Conservation (phyloP, 2,113 vertebrate genomes). For the Amphiprion percula region DNA sequence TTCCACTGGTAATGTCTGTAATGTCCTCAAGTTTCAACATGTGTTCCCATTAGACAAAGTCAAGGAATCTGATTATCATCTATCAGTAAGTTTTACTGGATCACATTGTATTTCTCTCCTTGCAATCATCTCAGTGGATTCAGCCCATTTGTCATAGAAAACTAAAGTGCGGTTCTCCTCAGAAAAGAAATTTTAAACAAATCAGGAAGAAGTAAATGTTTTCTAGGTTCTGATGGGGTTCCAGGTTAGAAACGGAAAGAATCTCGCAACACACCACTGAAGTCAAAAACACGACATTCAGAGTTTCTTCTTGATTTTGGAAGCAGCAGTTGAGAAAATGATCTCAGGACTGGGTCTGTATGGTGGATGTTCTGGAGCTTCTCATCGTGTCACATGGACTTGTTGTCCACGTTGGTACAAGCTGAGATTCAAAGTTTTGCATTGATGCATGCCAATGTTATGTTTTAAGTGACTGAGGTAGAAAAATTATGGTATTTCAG, state of each 20-base stretch:
- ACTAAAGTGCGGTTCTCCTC: slow-evolving; percentile 6
- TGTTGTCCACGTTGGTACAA: neutral
- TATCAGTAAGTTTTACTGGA: neutral
- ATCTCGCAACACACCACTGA: too few species aligned
- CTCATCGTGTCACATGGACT: too few species aligned
- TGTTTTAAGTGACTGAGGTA: too few species aligned
- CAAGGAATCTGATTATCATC: neutral
- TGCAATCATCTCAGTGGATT: neutral
- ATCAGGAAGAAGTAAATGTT: neutral
- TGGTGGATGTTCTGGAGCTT: too few species aligned
- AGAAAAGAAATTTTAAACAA: slow-evolving; percentile 17
- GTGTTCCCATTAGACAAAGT: neutral
- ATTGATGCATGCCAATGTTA: too few species aligned
- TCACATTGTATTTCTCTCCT: neutral
- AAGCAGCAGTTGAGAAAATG: too few species aligned
- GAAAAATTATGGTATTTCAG: too few species aligned
- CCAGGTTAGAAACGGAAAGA: neutral
- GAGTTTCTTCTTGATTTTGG: too few species aligned
- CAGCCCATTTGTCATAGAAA: neutral
- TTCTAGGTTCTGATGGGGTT: neutral
- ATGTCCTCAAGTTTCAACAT: neutral
- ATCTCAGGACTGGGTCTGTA: too few species aligned
- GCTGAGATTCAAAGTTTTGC: neutral
- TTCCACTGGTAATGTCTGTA: neutral
- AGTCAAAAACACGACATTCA: too few species aligned